Percentiles rank a stretch among this genome's conserved stretches.
phyloP scores from a whole-genome alignment of 2,888 invertebrate genomes.

The Heliconius cydno region DNA sequence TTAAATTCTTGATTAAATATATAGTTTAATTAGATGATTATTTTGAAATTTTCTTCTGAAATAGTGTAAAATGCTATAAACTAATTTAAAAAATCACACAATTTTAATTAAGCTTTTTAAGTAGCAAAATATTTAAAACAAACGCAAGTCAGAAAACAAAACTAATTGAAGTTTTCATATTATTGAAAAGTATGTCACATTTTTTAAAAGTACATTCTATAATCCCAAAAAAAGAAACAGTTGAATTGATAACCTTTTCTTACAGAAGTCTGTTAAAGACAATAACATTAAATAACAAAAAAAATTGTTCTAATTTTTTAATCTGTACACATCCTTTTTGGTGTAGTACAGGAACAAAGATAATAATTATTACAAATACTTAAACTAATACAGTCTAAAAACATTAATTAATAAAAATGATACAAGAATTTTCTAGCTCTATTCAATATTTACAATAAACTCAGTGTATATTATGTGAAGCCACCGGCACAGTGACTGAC shows the following conservation, averaged over 20 bases:
- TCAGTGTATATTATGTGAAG: background rate
- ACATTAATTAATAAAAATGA: slow-evolving; percentile 8
- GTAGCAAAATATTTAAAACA: background rate
- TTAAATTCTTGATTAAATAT: background rate
- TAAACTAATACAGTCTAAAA: slow-evolving; percentile 25
- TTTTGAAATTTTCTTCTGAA: background rate
- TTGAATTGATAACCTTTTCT: too few relatives aligned
- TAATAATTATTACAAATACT: slow-evolving; percentile 22
- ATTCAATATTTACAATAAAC: slow-evolving; percentile 29
- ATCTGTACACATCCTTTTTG: slow-evolving; percentile 42
- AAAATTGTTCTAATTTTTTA: slow-evolving; percentile 23
- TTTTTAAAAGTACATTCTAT: slow-evolving; percentile 8
- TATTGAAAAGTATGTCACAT: background rate
- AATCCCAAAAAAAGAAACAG: background rate
- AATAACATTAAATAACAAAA: slow-evolving; percentile 12
- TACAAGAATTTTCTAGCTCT: slow-evolving; percentile 20
- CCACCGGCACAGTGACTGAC: too few relatives aligned
- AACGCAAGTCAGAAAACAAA: background rate
- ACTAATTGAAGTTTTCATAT: background rate
- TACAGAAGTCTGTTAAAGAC: background rate
- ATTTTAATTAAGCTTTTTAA: background rate
- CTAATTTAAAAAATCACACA: background rate
- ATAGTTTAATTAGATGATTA: background rate
- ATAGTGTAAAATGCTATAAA: background rate
- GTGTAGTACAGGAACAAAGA: slow-evolving; percentile 44